Base-by-base conservation (phyloP, 2,888 invertebrate species). In the Escarpia spicata region DNA sequence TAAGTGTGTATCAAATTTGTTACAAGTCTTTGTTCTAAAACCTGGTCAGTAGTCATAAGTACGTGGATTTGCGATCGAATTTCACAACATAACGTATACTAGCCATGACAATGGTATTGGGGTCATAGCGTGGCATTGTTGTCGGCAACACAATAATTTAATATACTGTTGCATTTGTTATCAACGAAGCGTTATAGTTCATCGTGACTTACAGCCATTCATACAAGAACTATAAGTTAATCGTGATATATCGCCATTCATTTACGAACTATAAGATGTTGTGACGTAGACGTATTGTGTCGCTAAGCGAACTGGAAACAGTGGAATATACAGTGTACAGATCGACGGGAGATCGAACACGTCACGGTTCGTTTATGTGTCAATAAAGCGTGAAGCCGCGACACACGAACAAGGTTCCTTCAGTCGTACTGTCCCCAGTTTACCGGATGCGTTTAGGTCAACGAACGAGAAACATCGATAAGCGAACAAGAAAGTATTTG, bases 351-450 rank as follows among this genome's bases (percentile, higher is more conserved):
- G 52, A 9, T 52, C 52, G 52, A 52, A 52, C 52, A 52, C 9
- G 52, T 52, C 15, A 52, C n/a, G 75, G 75, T 75, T 75, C 75
- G 75, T n/a, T n/a, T 75, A 15, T 4, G 75, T n/a, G n/a, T 75
- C 75, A 75, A 0, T 75, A n/a, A 75, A 75, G 26, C 75, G 26
- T 75, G 75, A 75, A 75, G 26, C 75, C 3, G 6, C 75, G 75
- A 75, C n/a, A 75, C 75, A 75, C 75, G 75, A 26, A 75, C 75
- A 75, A 75, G 75, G 75, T 75, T 75, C 75, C 75, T 75, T 75
- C 75, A 75, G 75, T 75, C 19, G 19, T n/a, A 26, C 26, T n/a
- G 75, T 75, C 75, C 52, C 19, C 75, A 6, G 75, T 75, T 75
- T 75, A n/a, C 75, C 75, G 75, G 75, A 75, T 26, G 75, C 75